phyloP scores from a whole-genome alignment of 1,140 invertebrate species.

The Neotoxoptera formosana region DNA sequence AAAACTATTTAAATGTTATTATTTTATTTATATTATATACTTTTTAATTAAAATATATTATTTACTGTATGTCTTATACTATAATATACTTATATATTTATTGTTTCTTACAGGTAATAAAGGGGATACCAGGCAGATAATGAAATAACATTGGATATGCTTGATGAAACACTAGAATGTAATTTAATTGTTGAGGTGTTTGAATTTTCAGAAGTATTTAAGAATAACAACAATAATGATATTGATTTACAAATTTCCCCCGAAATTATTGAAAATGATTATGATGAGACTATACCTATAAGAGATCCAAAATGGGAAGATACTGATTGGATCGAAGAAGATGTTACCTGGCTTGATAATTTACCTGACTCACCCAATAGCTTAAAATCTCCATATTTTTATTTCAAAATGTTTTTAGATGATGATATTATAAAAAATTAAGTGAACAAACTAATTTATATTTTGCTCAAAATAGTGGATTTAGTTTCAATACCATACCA shows the following conservation, averaged over 20 bases:
- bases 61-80: too few relatives aligned
- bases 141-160: too few relatives aligned
- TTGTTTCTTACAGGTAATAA: too few relatives aligned
- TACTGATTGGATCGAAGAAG: background rate
- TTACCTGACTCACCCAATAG: background rate
- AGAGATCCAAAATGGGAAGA: background rate
- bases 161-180: too few relatives aligned
- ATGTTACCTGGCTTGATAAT: background rate
- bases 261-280: background rate
- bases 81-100: too few relatives aligned
- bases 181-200: too few relatives aligned
- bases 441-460: constrained; percentile 59
- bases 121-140: too few relatives aligned
- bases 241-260: background rate
- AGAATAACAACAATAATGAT: background rate
- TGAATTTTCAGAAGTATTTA: too few relatives aligned
- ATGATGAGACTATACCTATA: background rate
- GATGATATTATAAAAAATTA: background rate
- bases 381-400: background rate
- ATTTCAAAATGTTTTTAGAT: background rate
- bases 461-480: constrained; percentile 55
- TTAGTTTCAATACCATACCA: constrained; percentile 31
- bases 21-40: too few relatives aligned
- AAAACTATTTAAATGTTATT: too few relatives aligned
- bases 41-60: too few relatives aligned